Evolutionary conservation across 92 coral and sea anemone species (phyloP).

Genomic region (Zoanthus sociatus): DNA sequence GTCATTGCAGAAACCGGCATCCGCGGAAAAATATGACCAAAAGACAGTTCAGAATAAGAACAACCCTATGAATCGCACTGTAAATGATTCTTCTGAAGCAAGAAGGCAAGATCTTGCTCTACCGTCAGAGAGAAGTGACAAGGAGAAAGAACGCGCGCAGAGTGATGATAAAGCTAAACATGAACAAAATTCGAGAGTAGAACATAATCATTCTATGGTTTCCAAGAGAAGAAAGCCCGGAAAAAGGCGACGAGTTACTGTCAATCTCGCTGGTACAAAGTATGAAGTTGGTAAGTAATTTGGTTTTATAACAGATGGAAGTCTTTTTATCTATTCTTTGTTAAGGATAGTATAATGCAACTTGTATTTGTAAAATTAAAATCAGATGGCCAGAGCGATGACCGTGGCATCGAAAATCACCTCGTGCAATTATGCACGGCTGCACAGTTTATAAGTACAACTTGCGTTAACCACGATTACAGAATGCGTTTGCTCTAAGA

Average conservation of each 20-base stretch:
- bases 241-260: constrained; percentile 79
- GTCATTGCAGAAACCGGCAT: not conserved
- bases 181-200: not conserved
- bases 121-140: not conserved
- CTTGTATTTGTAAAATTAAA: not conserved
- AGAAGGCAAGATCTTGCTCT: not conserved
- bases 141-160: not conserved
- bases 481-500: not conserved
- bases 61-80: not conserved
- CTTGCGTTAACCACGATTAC: not conserved
- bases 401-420: not conserved
- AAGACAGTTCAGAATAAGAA: not conserved
- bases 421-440: not conserved
- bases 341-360: not conserved
- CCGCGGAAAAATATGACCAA: not conserved
- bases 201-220: not conserved
- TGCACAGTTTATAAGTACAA: no score
- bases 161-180: not conserved
- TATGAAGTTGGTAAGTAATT: constrained; percentile 89
- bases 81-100: not conserved
- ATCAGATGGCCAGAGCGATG: not conserved
- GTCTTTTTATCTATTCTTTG: not conserved
- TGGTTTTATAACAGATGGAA: no score
- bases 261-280: constrained; percentile 91
- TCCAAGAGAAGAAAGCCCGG: constrained; percentile 57